Base-by-base conservation (phyloP, 1,140 invertebrate species). In the Cylas formicarius region DNA sequence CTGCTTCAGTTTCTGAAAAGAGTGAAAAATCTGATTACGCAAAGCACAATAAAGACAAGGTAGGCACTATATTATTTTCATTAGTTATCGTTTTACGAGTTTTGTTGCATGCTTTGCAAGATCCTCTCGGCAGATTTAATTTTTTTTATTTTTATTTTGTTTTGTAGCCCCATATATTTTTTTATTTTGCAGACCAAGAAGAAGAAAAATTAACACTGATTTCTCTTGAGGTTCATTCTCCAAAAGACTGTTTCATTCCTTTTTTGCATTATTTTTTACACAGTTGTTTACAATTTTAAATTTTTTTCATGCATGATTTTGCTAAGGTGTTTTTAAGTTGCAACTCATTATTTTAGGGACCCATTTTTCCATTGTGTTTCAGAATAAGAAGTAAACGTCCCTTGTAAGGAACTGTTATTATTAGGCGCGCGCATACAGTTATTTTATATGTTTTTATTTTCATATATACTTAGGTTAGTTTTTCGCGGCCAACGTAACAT, bases 381-480 rank as follows among this genome's bases (percentile, higher is more conserved):
- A 47, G 44, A 47, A 26, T 34, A 47, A 40, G 37, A 47, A 47
- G 44, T 47, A 34, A 47, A 40, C n/a, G n/a, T n/a, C n/a, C n/a
- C n/a, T n/a, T n/a, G n/a, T n/a, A n/a, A n/a, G n/a, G n/a, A n/a
- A n/a, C n/a, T n/a, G n/a, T n/a, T n/a, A n/a, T n/a, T n/a, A n/a
- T n/a, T n/a, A n/a, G n/a, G n/a, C n/a, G n/a, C n/a, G n/a, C n/a
- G n/a, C n/a, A n/a, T n/a, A n/a, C n/a, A n/a, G n/a, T n/a, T n/a
- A n/a, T n/a, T n/a, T n/a, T n/a, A n/a, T n/a, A n/a, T n/a, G n/a
- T n/a, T n/a, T n/a, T n/a, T n/a, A n/a, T n/a, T n/a, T n/a, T n/a
- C n/a, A n/a, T n/a, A n/a, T n/a, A n/a, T n/a, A n/a, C n/a, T n/a
- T n/a, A n/a, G n/a, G n/a, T n/a, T n/a, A n/a, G n/a, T n/a, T n/a